These are phyloP conservation scores for Diaperis boleti DNA, from an alignment of 2,888 invertebrate species.

Conservation along the genomic window DNA sequence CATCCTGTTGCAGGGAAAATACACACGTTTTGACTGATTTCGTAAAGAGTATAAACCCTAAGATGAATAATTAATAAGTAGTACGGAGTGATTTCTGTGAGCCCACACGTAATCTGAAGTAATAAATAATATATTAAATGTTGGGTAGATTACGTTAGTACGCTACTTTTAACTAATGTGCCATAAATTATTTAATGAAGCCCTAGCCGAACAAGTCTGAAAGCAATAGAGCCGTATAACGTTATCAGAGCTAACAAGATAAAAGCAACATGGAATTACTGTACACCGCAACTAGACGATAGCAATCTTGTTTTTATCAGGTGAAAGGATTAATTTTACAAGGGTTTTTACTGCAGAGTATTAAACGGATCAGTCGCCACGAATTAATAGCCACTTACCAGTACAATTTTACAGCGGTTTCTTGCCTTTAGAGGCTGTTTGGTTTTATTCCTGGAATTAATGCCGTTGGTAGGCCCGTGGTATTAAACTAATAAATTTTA, in stretches of 20 bases:
- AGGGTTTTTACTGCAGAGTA: conserved; percentile 34
- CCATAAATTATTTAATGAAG: conserved; percentile 34
- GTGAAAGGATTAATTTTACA: conserved; percentile 39
- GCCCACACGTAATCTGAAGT: too few species aligned
- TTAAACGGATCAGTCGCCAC: conserved; percentile 38
- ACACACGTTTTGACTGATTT: too few species aligned
- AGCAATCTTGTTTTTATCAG: conserved; percentile 38
- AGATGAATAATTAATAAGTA: too few species aligned
- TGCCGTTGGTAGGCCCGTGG: neutral
- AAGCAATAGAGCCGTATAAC: conserved; percentile 30
- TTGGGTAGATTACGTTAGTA: too few species aligned
- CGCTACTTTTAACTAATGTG: too few species aligned
- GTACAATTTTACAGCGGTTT: conserved; percentile 29
- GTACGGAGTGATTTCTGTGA: too few species aligned
- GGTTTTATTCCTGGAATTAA: conserved; percentile 16
- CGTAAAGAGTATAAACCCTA: too few species aligned
- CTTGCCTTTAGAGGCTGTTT: conserved; percentile 20
- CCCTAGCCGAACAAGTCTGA: conserved; percentile 14
- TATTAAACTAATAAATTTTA: too few species aligned
- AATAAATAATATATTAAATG: too few species aligned
- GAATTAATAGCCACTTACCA: conserved; percentile 36
- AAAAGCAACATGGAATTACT: conserved; percentile 32
- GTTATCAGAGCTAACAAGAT: conserved; percentile 35
- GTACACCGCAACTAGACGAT: conserved; percentile 18
- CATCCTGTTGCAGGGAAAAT: too few species aligned